Conservation (phyloP, 2,797 vertebrate species). For the Moxostoma hubbsi region DNA sequence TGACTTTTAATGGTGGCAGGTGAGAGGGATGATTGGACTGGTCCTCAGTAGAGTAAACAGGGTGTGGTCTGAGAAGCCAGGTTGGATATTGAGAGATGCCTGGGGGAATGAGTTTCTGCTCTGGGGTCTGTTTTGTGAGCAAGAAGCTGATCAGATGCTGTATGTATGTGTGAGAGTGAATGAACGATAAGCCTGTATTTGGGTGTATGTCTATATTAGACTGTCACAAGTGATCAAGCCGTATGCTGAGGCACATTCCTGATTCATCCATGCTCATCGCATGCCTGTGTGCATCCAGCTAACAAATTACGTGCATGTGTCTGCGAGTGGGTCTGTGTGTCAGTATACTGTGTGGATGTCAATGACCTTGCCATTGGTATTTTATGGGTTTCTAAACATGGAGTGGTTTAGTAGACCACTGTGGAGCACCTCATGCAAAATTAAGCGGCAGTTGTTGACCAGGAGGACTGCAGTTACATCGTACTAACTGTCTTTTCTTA, state of each 20-base stretch:
- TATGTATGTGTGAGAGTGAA: neutral
- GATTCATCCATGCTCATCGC: neutral
- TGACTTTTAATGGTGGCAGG: constrained; percentile 48
- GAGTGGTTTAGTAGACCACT: constrained; percentile 38
- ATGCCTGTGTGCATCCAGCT: neutral
- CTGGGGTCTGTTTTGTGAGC: neutral
- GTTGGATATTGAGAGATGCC: neutral
- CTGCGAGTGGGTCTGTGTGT: neutral
- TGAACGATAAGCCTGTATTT: neutral
- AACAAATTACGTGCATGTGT: neutral
- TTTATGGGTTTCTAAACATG: constrained; percentile 55
- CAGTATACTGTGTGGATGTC: neutral
- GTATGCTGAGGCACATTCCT: neutral
- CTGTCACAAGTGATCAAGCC: neutral
- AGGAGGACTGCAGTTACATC: constrained; percentile 41
- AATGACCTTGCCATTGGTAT: constrained; percentile 14
- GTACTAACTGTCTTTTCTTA: constrained; percentile 7
- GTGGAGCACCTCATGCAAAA: constrained; percentile 62
- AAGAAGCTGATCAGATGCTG: neutral
- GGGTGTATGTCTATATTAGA: neutral
- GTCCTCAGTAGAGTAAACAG: constrained; percentile 11
- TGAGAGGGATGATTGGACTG: constrained; percentile 16
- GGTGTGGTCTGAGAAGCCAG: neutral
- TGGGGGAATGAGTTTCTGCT: neutral
- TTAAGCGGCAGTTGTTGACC: constrained; percentile 58